Base-by-base conservation (phyloP, 2,113 vertebrate genomes). In the Notarius quadriscutis region DNA sequence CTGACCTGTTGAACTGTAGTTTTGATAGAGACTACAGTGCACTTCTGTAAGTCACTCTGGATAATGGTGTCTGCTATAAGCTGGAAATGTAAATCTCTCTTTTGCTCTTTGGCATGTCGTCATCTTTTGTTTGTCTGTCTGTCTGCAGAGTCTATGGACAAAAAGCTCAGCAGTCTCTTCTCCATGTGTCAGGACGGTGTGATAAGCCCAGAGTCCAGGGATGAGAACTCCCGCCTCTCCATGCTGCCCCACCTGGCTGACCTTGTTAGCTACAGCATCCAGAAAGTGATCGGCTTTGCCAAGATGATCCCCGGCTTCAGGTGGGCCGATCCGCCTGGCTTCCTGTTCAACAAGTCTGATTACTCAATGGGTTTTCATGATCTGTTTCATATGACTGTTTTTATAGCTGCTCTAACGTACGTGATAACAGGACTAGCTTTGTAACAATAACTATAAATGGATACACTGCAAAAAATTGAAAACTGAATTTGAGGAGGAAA, bases 301-400 rank as follows among this genome's bases (percentile, higher is more conserved):
- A 99, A 99, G 91, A 99, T 98, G 97, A 98, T 99, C 91, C 98
- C 98, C 0, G 98, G 98, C 0, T 99, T 99, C 96, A 98, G 96
- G 98, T 99, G 89, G 91, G 94, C 1, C 84, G 20, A 58, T 48
- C 65, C 5, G 34, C 27, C 18, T n/a, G 10, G 11, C 17, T 67
- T 15, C 48, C 75, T 69, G 50, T 51, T 62, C 51, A 22, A 8
- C 51, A 18, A 11, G 41, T 50, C 83, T 25, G 9, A 12, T 41
- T 15, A 48, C 34, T 5, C 55, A 3, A 78, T 15, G 50, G 1
- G 2, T 75, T 75, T 75, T 25, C 41, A 9, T 27, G 25, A 79
- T 79, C 48, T 25, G 5, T 53, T 53, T 74, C 41, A 74, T 74
- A 1, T n/a, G 18, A 25, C 18, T 25, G 41, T 74, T 69, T 18